Evolutionary conservation across 2,888 invertebrate species (phyloP).

Genomic region (Stenoptilia bipunctidactyla): DNA sequence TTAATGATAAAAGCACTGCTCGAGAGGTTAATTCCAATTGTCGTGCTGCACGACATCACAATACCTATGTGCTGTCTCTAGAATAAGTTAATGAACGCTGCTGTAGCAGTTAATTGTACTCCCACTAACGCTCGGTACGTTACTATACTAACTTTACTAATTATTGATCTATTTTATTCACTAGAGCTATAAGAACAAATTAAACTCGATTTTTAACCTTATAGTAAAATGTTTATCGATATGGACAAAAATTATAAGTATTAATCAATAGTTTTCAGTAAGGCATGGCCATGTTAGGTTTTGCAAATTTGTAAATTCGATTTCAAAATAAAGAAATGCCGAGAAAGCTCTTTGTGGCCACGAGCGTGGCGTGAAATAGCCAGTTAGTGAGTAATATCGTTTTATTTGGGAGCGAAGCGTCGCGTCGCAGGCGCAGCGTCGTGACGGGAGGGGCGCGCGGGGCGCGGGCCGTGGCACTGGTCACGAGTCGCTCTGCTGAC

Average conservation of each 20-base stretch:
- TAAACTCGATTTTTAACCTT: too few species aligned
- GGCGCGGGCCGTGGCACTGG: slow-evolving; percentile 35
- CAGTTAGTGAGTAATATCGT: slow-evolving; percentile 67
- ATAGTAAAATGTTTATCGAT: too few species aligned
- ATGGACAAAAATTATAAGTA: too few species aligned
- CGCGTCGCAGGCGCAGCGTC: slow-evolving; percentile 43
- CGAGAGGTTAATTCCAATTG: slow-evolving; percentile 15
- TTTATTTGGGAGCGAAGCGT: slow-evolving; percentile 56
- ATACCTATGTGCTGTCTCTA: neutral
- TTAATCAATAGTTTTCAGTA: too few species aligned
- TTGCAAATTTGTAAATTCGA: too few species aligned
- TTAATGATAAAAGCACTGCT: slow-evolving; percentile 21
- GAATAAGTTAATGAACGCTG: too few species aligned
- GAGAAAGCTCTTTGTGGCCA: slow-evolving; percentile 17
- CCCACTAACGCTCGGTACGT: neutral
- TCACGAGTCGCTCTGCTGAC: slow-evolving; percentile 65
- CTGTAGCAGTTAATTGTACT: slow-evolving; percentile 4
- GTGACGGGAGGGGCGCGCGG: slow-evolving; percentile 30
- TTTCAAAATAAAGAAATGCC: too few species aligned
- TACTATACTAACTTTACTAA: too few species aligned
- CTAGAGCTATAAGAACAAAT: too few species aligned
- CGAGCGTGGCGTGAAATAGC: slow-evolving; percentile 61
- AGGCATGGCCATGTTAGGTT: too few species aligned
- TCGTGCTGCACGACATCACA: slow-evolving; percentile 15
- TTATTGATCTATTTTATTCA: too few species aligned